Base-by-base conservation (phyloP, 2,888 invertebrate species). In the Thysanoteuthis rhombus region DNA sequence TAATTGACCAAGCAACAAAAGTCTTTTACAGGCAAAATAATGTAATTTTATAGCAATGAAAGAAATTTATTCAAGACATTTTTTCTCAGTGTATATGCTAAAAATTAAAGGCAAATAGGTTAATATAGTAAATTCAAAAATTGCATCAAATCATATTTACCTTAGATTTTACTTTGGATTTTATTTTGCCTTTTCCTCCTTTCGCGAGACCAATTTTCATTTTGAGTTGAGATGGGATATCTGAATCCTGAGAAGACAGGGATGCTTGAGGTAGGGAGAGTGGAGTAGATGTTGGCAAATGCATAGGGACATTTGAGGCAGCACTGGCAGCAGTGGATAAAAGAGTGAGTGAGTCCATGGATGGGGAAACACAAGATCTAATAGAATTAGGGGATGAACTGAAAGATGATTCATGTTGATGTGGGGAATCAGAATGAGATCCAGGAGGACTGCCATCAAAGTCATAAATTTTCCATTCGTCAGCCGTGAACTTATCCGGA, bases 391-490 rank as follows among this genome's bases (percentile, higher is more conserved):
- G 93, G 47, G 93, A 93, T 47, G 93, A 52, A 22, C 47, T 39
- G 42, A 39, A 75, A 6, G 93, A 58, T 28, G 93, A 93, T 6
- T 32, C 39, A 16, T 39, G 39, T 8, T 89, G 89, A 32, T n/a
- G 32, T 25, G 47, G 93, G 36, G 89, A 93, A 39, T 42, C 36
- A 1, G 47, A 36, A 36, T 39, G 52, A n/a, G 93, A 93, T 32
- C 45, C 58, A 52, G 52, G 92, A n/a, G 93, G 93, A 92, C 93
- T 93, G 75, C 90, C 93, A 75, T 40, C 52, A 92, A 93, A 93
- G 36, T 58, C 93, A 75, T 92, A 93, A 22, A 93, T 75, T 75
- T 93, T 93, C 93, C 91, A 92, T 58, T 36, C 93, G 39, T 93
- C 93, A 40, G 93, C 36, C 40, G 92, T 40, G 58, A 52, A 93